Conservation (phyloP, 2,888 invertebrate species). For the Pecten maximus region DNA sequence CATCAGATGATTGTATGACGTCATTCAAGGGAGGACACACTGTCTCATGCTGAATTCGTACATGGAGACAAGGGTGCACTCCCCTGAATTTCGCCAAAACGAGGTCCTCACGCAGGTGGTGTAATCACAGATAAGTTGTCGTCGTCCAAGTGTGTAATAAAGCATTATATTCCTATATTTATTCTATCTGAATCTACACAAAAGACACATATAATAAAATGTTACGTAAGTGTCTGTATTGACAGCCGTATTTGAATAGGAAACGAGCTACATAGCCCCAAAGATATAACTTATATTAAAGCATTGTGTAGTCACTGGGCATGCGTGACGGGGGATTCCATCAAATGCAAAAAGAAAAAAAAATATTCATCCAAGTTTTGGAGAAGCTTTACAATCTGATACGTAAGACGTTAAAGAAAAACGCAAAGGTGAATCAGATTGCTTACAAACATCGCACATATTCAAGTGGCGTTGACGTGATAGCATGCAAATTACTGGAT, state of each 20-base stretch:
- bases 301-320: not conserved
- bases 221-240: not conserved
- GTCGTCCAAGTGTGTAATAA: not conserved
- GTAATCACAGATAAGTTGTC: not conserved
- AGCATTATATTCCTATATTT: not conserved
- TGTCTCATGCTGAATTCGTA: slow-evolving; percentile 63
- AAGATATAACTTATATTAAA: not conserved
- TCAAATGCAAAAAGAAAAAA: not conserved
- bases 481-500: not conserved
- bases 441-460: not conserved
- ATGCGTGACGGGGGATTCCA: not conserved
- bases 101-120: not conserved
- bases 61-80: slow-evolving; percentile 67
- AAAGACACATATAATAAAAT: not conserved
- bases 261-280: not conserved
- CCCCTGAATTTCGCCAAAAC: slow-evolving; percentile 53
- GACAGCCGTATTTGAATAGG: not conserved
- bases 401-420: not conserved
- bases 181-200: not conserved
- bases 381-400: not conserved
- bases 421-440: not conserved
- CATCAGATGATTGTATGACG: slow-evolving; percentile 4
- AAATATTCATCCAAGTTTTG: not conserved
- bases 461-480: not conserved
- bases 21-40: slow-evolving; percentile 71